Conservation (phyloP, 2,113 vertebrate genomes). For the Archocentrus centrarchus region DNA sequence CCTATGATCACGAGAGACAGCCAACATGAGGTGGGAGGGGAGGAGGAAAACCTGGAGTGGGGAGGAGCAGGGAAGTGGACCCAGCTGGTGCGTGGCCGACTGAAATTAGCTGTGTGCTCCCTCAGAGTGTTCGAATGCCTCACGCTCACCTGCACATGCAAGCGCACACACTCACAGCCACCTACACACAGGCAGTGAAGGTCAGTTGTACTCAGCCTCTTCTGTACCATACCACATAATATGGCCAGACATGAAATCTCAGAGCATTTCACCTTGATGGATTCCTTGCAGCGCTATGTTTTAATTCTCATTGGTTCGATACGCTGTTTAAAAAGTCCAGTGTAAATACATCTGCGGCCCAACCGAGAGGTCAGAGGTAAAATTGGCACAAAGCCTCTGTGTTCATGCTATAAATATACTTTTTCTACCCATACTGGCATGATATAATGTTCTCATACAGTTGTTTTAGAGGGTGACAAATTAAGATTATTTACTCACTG, state of each 20-base stretch:
- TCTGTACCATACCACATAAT: not conserved
- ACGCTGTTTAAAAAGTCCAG: not conserved
- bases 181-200: constrained; percentile 29
- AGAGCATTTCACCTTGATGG: not conserved
- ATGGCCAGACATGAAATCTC: not conserved
- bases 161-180: not conserved
- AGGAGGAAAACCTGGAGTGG: constrained; percentile 4
- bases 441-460: not conserved
- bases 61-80: constrained; percentile 32
- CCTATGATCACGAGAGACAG: constrained; percentile 49
- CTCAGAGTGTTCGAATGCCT: not conserved
- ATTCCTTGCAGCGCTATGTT: not conserved
- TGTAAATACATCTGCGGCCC: not conserved
- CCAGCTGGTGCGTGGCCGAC: constrained; percentile 41
- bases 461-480: not conserved
- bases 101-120: constrained; percentile 39
- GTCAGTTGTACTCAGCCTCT: constrained; percentile 31
- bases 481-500: not conserved
- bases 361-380: not conserved
- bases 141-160: constrained; percentile 18
- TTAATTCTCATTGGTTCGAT: constrained; percentile 9
- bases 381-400: not conserved
- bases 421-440: not conserved
- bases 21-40: not conserved
- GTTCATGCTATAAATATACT: not conserved